Evolutionary conservation across 2,113 vertebrate species (phyloP).

Genomic region (Pithys albifrons): DNA sequence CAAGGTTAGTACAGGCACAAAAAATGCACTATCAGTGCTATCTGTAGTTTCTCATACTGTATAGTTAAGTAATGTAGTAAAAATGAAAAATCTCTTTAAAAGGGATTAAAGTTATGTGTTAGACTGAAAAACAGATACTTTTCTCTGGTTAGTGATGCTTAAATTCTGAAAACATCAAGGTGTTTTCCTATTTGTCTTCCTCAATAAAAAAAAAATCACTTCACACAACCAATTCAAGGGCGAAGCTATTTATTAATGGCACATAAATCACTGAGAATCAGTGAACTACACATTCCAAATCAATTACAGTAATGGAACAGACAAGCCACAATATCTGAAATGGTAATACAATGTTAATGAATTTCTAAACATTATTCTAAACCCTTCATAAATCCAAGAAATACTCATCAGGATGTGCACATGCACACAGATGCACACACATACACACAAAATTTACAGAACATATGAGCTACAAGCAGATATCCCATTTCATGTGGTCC

Average conservation of each 20-base stretch:
- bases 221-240: not conserved
- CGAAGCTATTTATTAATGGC: not conserved
- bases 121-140: not conserved
- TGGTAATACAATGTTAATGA: not conserved
- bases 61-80: not conserved
- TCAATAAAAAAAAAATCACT: not conserved
- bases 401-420: not conserved
- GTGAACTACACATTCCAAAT: not conserved
- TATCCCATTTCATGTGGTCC: accelerated
- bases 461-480: not conserved
- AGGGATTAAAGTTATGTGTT: not conserved
- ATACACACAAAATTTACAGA: not conserved
- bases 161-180: not conserved
- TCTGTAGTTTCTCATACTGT: not conserved
- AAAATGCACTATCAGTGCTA: not conserved
- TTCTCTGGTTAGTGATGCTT: not conserved
- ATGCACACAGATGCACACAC: too few relatives aligned
- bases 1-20: not conserved
- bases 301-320: not conserved
- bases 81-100: not conserved
- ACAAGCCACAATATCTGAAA: not conserved
- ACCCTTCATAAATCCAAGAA: not conserved
- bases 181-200: not conserved
- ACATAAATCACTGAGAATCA: not conserved
- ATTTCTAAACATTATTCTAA: not conserved